Base-by-base conservation (phyloP, 2,888 invertebrate species). In the Plagodis dolabraria region DNA sequence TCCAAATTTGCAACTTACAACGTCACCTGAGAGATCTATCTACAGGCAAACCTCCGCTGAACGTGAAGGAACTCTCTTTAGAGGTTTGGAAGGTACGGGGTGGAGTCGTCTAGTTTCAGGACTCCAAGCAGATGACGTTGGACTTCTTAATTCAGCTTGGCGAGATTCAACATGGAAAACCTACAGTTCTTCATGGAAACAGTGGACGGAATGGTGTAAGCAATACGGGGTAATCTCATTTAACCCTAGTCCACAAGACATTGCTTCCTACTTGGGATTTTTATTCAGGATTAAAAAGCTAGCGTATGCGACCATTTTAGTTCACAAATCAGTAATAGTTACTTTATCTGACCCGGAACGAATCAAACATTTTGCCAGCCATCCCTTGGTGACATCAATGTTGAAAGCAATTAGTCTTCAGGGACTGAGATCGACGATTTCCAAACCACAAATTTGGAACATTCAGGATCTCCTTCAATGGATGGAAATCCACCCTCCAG, bases 11-110 rank as follows among this genome's bases (percentile, higher is more conserved):
- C 1, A 10, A 40, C 10, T 2, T 40, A 10, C 0, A 8, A 0
- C 40, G 8, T 40, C 10, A 10, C 10, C 40, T 40, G 9, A 40
- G 2, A 8, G 40, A 40, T 10, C 40, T 40, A 10, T 5, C 40
- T 10, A 40, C 40, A 7, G 10, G 10, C 2, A 8, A 10, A 7
- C 40, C 40, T 40, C 40, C 40, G 1, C 40, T 10, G 40, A 40
- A 40, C 0, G 10, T 10, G 40, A 10, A 7, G 10, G 10, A 5
- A 5, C 10, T 40, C 10, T 10, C 5, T 40, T 40, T 40, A 40
- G 40, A 40, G 40, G 40, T 40, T 10, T 40, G 40, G 40, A 40
- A 40, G 10, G 40, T 40, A 40, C 40, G 40, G 40, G 40, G 40
- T 40, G 40, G 40, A 10, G 22, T 4, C 22, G 22, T 22, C 4